Evolutionary conservation across 2,888 invertebrate species (phyloP).

Genomic region (Calliscelio sp.): DNA sequence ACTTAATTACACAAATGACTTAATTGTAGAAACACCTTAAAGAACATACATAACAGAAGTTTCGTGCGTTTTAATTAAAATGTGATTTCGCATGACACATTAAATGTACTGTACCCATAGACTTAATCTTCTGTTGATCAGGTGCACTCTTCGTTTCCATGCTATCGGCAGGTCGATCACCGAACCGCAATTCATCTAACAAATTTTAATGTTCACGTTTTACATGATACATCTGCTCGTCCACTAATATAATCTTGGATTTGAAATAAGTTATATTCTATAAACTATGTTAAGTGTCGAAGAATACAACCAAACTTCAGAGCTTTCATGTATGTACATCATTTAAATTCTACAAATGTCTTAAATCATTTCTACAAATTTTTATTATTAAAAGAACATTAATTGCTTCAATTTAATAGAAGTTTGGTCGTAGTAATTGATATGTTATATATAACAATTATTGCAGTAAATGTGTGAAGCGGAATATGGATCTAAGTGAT

Average conservation of each 20-base stretch:
- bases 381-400: neutral
- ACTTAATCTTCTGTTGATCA: constrained; percentile 59
- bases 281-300: constrained; percentile 32
- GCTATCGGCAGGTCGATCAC: constrained; percentile 53
- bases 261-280: constrained; percentile 22
- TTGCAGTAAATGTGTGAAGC: constrained; percentile 42
- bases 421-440: constrained; percentile 43
- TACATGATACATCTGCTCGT: constrained; percentile 4
- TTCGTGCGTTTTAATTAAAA: constrained; percentile 52
- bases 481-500: constrained; percentile 23
- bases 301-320: constrained; percentile 52
- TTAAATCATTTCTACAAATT: neutral
- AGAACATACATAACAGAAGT: too few relatives aligned
- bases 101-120: constrained; percentile 62
- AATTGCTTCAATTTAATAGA: neutral
- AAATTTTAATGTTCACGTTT: constrained; percentile 56
- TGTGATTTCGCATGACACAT: constrained; percentile 33
- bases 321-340: too few relatives aligned
- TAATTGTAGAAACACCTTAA: too few relatives aligned
- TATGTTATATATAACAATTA: constrained; percentile 39
- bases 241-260: constrained; percentile 7
- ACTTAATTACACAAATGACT: too few relatives aligned
- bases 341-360: too few relatives aligned
- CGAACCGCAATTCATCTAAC: constrained; percentile 63
- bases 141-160: constrained; percentile 57